A percentile compares a stretch with the other conserved stretches of the same genome.
Conservation (phyloP, 2,888 invertebrate species). For the Perizoma affinitatum region DNA sequence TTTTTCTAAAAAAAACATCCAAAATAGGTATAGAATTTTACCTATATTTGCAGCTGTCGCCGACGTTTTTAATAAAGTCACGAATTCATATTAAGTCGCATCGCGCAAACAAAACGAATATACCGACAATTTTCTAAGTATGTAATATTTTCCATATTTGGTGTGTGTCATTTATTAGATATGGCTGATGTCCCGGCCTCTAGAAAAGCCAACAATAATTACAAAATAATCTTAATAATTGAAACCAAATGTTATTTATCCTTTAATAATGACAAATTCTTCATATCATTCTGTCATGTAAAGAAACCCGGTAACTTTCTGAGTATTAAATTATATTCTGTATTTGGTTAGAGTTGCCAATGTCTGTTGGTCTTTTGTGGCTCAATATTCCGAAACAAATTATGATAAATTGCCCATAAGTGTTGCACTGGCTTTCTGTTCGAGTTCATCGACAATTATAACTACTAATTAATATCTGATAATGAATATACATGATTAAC, state of each 20-base stretch:
- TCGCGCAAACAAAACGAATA: background rate
- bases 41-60: constrained; percentile 26
- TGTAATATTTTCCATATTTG: constrained; percentile 20
- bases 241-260: constrained; percentile 12
- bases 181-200: background rate
- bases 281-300: constrained; percentile 1
- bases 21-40: constrained; percentile 26
- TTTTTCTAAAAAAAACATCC: constrained; percentile 1
- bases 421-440: constrained; percentile 4
- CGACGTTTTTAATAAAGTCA: constrained; percentile 20
- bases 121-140: constrained; percentile 30
- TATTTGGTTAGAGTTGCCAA: constrained; percentile 21
- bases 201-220: constrained; percentile 3
- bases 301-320: constrained; percentile 23
- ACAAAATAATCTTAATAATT: constrained; percentile 18
- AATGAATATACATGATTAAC: background rate
- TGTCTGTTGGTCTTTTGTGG: background rate
- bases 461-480: constrained; percentile 13
- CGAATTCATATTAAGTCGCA: constrained; percentile 16
- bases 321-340: constrained; percentile 17
- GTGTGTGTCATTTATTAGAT: constrained; percentile 6
- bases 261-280: constrained; percentile 4
- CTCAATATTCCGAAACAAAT: constrained; percentile 8
- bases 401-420: constrained; percentile 8
- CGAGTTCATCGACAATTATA: constrained; percentile 12